Evolutionary conservation across 2,888 invertebrate species (phyloP).

Genomic region (Gastrophysa polygoni): DNA sequence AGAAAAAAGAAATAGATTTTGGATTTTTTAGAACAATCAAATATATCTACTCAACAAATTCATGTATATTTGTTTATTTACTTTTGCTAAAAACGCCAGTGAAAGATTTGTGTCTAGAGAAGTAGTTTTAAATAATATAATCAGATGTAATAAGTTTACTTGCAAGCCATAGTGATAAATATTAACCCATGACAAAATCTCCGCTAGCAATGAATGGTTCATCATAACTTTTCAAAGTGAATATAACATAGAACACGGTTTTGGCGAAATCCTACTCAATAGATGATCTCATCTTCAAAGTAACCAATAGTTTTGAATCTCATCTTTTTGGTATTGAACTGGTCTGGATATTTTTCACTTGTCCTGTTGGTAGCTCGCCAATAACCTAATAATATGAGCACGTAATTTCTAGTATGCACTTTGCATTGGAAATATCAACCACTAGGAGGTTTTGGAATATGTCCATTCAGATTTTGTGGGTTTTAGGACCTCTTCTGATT

Average conservation of each 20-base stretch:
- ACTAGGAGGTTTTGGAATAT: neutral
- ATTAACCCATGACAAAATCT: slow-evolving; percentile 43
- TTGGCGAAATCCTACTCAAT: slow-evolving; percentile 21
- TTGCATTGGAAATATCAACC: neutral
- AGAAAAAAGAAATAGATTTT: neutral
- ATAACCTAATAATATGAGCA: slow-evolving; percentile 1
- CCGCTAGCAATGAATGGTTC: slow-evolving; percentile 28
- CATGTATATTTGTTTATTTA: slow-evolving; percentile 16
- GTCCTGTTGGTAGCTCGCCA: slow-evolving; percentile 10
- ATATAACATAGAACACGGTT: slow-evolving; percentile 20
- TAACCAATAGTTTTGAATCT: slow-evolving; percentile 7
- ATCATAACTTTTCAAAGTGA: slow-evolving; percentile 18
- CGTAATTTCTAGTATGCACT: too few species aligned
- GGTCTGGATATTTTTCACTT: slow-evolving; percentile 12
- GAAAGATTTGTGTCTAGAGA: slow-evolving; percentile 56
- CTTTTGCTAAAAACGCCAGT: slow-evolving; percentile 46
- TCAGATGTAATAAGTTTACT: slow-evolving; percentile 55
- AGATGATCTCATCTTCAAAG: slow-evolving; percentile 17
- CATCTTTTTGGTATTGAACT: slow-evolving; percentile 4
- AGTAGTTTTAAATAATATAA: slow-evolving; percentile 55
- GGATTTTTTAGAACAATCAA: neutral
- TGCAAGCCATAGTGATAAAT: slow-evolving; percentile 54
- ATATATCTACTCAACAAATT: neutral
- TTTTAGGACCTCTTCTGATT: too few species aligned
- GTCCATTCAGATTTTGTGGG: neutral